Evolutionary conservation across 2,113 vertebrate genomes (phyloP), one percentile per base, ranked within the genome.

Genomic region (Otus sunia): DNA sequence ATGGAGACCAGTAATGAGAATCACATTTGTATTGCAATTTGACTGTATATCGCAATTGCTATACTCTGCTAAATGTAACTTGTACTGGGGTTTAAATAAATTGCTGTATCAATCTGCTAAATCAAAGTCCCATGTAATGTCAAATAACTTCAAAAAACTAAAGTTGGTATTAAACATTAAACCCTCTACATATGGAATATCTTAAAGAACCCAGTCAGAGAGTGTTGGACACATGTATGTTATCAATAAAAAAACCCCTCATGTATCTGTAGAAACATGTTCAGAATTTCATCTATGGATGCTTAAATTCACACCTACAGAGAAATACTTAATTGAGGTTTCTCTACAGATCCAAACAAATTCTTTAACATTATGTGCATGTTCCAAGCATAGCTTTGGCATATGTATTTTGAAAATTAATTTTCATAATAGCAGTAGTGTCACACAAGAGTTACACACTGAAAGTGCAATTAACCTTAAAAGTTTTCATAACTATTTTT

Each of bases 401-500:
- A 84, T 53, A 75, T 49, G 45, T 43, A 85, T 67, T 89, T 29
- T 37, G 69, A 89, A 92, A 92, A 85, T 79, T 71, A 75, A 67
- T 72, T 90, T 92, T 95, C 71, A 82, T 72, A 81, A 72, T 45
- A 89, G n/a, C 58, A 81, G 64, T 69, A 88, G 34, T 60, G 39
- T 60, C 37, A 86, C 39, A 88, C 27, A 43, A 43, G 63, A 79
- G 56, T 88, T 84, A 88, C 5, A 16, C 30, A 68, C 68, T 49
- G 39, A 85, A 88, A 85, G 45, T 50, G 63, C 32, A 59, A 76
- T 89, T 85, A 85, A 66, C 60, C 37, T 47, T 88, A 91, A 78
- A 64, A 59, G 56, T 85, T 92, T 86, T 66, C 50, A 86, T 55
- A 72, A 76, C 81, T 94, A 92, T 89, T 89, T 85, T 92, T 55